Evolutionary conservation across 2,797 vertebrate species (phyloP).

Genomic region (Anableps anableps): DNA sequence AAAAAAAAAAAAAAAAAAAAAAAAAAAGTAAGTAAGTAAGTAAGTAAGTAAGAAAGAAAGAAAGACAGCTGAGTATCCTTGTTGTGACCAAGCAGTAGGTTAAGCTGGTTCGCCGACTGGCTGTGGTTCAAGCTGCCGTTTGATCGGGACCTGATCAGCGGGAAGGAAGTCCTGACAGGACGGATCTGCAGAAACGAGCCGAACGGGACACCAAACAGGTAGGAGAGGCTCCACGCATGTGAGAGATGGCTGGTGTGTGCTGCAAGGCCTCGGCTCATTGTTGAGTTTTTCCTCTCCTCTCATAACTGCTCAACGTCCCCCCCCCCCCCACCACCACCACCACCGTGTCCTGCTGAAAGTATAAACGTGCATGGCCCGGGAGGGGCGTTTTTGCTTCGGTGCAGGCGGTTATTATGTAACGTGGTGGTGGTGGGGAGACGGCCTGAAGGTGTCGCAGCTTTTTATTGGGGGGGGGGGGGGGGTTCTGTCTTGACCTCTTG

Average conservation of each 20-base stretch:
- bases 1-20: no score
- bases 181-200: slow-evolving; percentile 32
- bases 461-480: not conserved
- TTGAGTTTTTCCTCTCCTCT: slow-evolving; percentile 27
- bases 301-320: slow-evolving; percentile 21
- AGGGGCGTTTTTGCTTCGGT: slow-evolving; percentile 26
- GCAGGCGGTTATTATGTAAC: slow-evolving; percentile 45
- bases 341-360: slow-evolving; percentile 13
- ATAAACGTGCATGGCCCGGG: slow-evolving; percentile 9
- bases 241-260: slow-evolving; percentile 41
- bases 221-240: slow-evolving; percentile 35
- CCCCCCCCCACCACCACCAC: not conserved
- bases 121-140: not conserved
- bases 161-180: slow-evolving; percentile 23
- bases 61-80: slow-evolving; percentile 37
- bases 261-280: slow-evolving; percentile 52
- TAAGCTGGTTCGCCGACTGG: slow-evolving; percentile 52
- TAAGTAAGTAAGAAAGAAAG: no score
- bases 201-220: slow-evolving; percentile 49
- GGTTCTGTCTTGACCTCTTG: slow-evolving; percentile 20
- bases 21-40: no score
- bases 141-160: not conserved
- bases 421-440: not conserved
- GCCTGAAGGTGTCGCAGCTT: slow-evolving; percentile 41
- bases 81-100: slow-evolving; percentile 16